phyloP scores from a whole-genome alignment of 2,888 invertebrate species.

The Lobophora halterata region DNA sequence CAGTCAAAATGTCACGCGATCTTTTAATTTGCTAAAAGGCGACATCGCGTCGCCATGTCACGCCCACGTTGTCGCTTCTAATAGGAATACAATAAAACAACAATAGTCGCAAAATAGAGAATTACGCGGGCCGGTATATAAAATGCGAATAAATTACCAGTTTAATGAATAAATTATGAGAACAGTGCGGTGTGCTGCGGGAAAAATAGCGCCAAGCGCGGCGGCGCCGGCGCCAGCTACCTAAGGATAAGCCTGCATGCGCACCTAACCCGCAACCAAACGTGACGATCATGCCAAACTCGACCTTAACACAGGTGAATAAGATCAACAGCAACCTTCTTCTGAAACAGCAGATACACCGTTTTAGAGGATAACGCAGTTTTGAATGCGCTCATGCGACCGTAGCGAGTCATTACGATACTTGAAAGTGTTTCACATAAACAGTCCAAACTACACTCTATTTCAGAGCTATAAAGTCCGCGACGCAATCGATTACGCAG shows the following conservation, averaged over 20 bases:
- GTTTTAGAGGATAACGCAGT: constrained; percentile 41
- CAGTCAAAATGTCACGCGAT: constrained; percentile 52
- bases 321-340: constrained; percentile 38
- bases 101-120: constrained; percentile 65
- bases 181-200: constrained; percentile 59
- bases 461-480: constrained; percentile 52
- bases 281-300: constrained; percentile 34
- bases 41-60: constrained; percentile 33
- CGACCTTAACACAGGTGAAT: constrained; percentile 36
- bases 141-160: constrained; percentile 66
- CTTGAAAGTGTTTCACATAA: constrained; percentile 61
- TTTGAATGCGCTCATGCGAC: constrained; percentile 77
- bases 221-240: constrained; percentile 69
- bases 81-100: constrained; percentile 53
- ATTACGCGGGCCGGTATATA: constrained; percentile 52
- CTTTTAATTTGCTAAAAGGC: constrained; percentile 47
- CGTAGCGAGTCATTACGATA: constrained; percentile 76
- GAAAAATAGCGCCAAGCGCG: constrained; percentile 75
- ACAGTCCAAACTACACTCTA: constrained; percentile 62
- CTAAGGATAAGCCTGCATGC: constrained; percentile 67
- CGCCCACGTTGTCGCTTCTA: constrained; percentile 44
- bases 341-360: constrained; percentile 43
- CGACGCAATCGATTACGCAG: constrained; percentile 42
- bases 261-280: constrained; percentile 49
- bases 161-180: constrained; percentile 77